A percentile compares a stretch with the other conserved stretches of the same genome.
These are phyloP conservation scores for Drosophila austrosaltans DNA, from an alignment of 2,888 invertebrate genomes.

Conservation along the genomic window DNA sequence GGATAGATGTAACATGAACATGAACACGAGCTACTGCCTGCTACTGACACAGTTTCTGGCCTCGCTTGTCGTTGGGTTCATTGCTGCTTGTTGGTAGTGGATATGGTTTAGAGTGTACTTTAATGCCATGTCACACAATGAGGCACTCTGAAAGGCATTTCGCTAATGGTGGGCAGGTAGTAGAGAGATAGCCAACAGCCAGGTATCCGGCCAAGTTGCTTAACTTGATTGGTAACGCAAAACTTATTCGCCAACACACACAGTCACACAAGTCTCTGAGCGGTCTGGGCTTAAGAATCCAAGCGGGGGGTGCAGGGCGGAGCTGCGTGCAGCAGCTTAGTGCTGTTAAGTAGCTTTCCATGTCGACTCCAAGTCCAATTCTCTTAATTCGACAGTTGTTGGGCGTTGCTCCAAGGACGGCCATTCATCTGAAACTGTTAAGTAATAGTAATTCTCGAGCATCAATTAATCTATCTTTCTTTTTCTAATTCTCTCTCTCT, in stretches of 20 bases:
- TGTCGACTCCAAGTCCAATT: conserved; percentile 63
- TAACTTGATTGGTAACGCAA: conserved; percentile 80
- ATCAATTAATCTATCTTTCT: conserved; percentile 44
- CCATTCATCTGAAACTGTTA: conserved; percentile 58
- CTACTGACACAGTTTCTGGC: conserved; percentile 75
- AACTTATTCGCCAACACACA: conserved; percentile 73
- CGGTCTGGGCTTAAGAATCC: conserved; percentile 54
- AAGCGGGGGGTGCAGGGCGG: conserved; percentile 27
- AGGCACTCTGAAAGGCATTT: conserved; percentile 67
- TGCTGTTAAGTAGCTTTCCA: conserved; percentile 73
- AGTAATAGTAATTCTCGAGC: conserved; percentile 38
- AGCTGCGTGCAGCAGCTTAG: conserved; percentile 28
- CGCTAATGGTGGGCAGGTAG: conserved; percentile 63
- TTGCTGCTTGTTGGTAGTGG: conserved; percentile 1
- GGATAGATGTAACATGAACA: conserved; percentile 59
- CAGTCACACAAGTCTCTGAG: conserved; percentile 62
- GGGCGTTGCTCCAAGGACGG: conserved; percentile 78
- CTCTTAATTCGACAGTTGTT: conserved; percentile 63
- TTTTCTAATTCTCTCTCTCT: conserved; percentile 12
- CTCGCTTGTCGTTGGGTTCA: conserved; percentile 53
- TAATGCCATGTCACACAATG: conserved; percentile 59
- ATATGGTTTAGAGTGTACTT: conserved; percentile 36
- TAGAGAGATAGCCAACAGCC: conserved; percentile 43
- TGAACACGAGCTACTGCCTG: conserved; percentile 48
- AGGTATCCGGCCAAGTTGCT: conserved; percentile 70